Percentiles rank a stretch among this genome's conserved stretches.
These are phyloP conservation scores for Trachemys scripta DNA, from an alignment of 2,113 vertebrate species.

Conservation along the genomic window DNA sequence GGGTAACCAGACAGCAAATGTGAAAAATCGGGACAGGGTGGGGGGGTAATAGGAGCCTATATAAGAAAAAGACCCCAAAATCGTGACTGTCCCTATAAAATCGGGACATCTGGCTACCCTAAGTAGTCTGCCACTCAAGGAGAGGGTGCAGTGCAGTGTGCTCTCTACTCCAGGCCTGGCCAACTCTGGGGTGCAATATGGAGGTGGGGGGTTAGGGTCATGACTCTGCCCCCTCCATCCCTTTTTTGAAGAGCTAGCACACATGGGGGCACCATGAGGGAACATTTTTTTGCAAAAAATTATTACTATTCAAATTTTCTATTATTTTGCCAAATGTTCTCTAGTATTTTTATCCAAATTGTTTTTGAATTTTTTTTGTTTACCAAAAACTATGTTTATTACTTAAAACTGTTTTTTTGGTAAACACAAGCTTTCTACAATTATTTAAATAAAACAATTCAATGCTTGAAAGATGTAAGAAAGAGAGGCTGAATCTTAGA, in stretches of 20 bases:
- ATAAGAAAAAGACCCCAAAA: too few relatives aligned
- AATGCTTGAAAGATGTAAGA: not conserved
- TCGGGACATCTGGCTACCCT: too few relatives aligned
- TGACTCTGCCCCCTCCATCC: not conserved
- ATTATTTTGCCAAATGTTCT: not conserved
- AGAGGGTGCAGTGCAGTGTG: not conserved
- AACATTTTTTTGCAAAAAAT: not conserved
- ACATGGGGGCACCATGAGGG: accelerated
- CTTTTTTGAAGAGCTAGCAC: not conserved
- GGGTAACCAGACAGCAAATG: too few relatives aligned
- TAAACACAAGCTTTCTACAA: accelerated
- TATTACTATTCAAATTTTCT: not conserved
- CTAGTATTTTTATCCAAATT: not conserved
- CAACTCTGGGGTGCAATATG: not conserved
- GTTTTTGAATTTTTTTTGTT: not conserved
- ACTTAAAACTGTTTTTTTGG: not conserved
- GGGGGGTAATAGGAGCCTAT: too few relatives aligned
- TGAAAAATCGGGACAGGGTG: too few relatives aligned
- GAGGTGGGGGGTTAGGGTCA: not conserved
- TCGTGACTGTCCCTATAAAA: too few relatives aligned
- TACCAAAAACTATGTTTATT: not conserved
- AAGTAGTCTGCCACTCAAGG: not conserved
- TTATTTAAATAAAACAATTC: not conserved
- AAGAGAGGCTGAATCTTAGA: not conserved
- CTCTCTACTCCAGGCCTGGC: not conserved